Evolutionary conservation across 2,113 vertebrate species (phyloP), one percentile per base, ranked within the genome.

Genomic region (Pseudorectes ferrugineus): DNA sequence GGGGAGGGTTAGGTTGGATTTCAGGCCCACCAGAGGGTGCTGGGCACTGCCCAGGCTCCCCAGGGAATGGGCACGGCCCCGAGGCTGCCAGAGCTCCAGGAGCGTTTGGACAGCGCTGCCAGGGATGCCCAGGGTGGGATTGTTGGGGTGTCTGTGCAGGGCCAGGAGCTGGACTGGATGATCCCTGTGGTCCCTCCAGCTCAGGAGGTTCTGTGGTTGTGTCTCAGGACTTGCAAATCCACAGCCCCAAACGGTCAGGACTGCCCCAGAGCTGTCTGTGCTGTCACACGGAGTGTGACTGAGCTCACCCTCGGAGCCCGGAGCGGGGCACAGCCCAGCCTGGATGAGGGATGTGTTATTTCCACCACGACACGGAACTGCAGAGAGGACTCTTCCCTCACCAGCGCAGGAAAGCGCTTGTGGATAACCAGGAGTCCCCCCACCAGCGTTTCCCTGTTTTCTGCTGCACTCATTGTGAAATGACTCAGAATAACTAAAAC

Each of bases 151-250:
- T 52, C 73, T 38, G 55, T 1, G n/a, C 46, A 68, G 54, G n/a
- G 23, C 0, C 54, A 38, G 46, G n/a, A 0, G 5, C 0, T 1
- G n/a, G 1, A 0, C 33, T 68, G 26, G 14, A 1, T 45, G 38
- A 21, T 9, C 63, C 46, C 0, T 0, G 38, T 20, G 12, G 24
- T 24, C 46, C 6, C 23, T 2, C 22, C 40, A 33, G 23, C n/a
- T n/a, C 46, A 62, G 46, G 23, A 77, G 0, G 2, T n/a, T 46
- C 84, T 21, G 40, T 24, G 29, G n/a, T 40, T 54, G 14, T 29
- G 15, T 9, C 26, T 31, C 25, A 25, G 68, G 16, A 48, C 2
- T 7, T 9, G 40, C 36, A 51, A 19, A 49, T 10, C 36, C 46
- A 3, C 5, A 46, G 40, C 55, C 28, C 51, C 8, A 11, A 24